Evolutionary conservation across 2,797 vertebrate species (phyloP).

Genomic region (Liasis olivaceus): DNA sequence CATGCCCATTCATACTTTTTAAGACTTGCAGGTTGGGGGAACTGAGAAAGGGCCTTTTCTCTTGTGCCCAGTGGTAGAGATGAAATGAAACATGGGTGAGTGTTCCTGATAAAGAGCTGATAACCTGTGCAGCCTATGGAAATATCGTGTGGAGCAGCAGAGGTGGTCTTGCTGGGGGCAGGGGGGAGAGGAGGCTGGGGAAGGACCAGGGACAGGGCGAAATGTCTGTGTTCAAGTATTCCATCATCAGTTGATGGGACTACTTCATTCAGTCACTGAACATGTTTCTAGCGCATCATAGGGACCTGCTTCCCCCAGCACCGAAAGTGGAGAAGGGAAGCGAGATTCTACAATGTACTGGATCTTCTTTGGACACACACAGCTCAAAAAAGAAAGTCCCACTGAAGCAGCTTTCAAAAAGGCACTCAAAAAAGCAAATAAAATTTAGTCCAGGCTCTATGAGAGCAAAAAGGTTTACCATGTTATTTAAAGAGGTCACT

Average conservation of each 20-base stretch:
- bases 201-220: slow-evolving; percentile 61
- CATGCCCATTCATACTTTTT: slow-evolving; percentile 81
- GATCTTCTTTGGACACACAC: slow-evolving; percentile 79
- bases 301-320: slow-evolving; percentile 60
- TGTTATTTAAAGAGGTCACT: slow-evolving; percentile 85
- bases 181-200: slow-evolving; percentile 22
- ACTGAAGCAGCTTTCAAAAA: slow-evolving; percentile 97
- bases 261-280: slow-evolving; percentile 74
- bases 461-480: slow-evolving; percentile 87
- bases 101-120: slow-evolving; percentile 78
- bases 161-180: slow-evolving; percentile 65
- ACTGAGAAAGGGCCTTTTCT: slow-evolving; percentile 68
- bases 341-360: slow-evolving; percentile 64
- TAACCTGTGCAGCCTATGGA: slow-evolving; percentile 83
- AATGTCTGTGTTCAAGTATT: slow-evolving; percentile 87
- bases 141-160: slow-evolving; percentile 81
- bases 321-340: slow-evolving; percentile 52
- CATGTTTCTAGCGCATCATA: slow-evolving; percentile 69
- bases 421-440: slow-evolving; percentile 99
- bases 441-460: slow-evolving; percentile 89
- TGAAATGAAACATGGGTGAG: slow-evolving; percentile 69
- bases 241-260: slow-evolving; percentile 78
- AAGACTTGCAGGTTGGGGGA: slow-evolving; percentile 82
- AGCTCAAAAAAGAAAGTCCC: slow-evolving; percentile 81
- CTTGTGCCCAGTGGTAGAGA: slow-evolving; percentile 73